Conservation (phyloP, 2,797 vertebrate species). For the Ispidina picta region DNA sequence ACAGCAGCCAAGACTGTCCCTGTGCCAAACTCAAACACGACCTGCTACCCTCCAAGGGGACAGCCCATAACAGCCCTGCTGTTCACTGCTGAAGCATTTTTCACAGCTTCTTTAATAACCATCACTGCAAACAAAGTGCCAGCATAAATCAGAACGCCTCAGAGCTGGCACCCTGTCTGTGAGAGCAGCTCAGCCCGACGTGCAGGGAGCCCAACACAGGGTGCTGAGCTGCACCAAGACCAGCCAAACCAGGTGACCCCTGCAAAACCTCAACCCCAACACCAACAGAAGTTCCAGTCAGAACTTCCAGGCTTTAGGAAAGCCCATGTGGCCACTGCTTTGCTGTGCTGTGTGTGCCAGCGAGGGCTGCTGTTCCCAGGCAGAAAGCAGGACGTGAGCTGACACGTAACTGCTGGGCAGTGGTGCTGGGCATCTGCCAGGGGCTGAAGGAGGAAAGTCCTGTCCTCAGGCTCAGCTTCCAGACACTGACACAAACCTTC, state of each 20-base stretch:
- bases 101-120: neutral
- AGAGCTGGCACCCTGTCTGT: neutral
- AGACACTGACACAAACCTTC: neutral
- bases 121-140: neutral
- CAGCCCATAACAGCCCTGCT: neutral
- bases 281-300: rapidly evolving
- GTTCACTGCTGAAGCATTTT: neutral
- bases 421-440: rapidly evolving
- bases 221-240: neutral
- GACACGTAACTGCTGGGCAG: rapidly evolving
- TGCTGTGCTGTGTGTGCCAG: rapidly evolving
- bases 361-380: rapidly evolving
- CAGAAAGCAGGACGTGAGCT: neutral
- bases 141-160: neutral
- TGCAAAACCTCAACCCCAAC: neutral
- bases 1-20: neutral
- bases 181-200: neutral
- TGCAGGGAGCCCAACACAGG: neutral
- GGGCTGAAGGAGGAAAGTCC: neutral
- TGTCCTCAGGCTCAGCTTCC: neutral
- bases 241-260: too few species aligned
- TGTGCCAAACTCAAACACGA: neutral
- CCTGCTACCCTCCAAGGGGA: neutral
- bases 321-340: rapidly evolving
- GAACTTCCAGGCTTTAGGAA: neutral